Percentiles rank a stretch among this genome's conserved stretches.
These are phyloP conservation scores for Natrix natrix DNA, from an alignment of 2,797 vertebrate genomes.

Conservation along the genomic window DNA sequence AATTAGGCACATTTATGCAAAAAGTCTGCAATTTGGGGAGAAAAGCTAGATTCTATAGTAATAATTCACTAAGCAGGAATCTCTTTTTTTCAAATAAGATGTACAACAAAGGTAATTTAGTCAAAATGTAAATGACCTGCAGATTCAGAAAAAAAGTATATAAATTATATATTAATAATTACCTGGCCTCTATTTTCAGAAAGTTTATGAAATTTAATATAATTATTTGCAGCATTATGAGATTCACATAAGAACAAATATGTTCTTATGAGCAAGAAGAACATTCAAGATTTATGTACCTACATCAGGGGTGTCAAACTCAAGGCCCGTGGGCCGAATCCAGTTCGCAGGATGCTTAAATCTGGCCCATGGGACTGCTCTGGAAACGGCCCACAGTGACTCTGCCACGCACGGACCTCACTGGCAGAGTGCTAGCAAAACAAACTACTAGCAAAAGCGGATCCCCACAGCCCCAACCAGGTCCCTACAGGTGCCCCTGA, in stretches of 20 bases:
- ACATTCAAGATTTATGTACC: constrained; percentile 61
- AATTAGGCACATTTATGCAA: constrained; percentile 85
- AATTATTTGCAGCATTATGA: constrained; percentile 65
- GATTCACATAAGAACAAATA: constrained; percentile 54
- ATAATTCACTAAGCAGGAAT: constrained; percentile 75
- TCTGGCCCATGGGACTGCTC: too few species aligned
- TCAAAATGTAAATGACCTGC: constrained; percentile 60
- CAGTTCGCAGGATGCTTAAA: too few species aligned
- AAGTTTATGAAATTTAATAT: constrained; percentile 62
- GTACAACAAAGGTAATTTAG: constrained; percentile 65
- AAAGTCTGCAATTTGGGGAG: constrained; percentile 77
- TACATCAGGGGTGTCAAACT: not conserved
- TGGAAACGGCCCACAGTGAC: too few species aligned
- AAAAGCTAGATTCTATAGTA: constrained; percentile 74
- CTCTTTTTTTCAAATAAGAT: constrained; percentile 69
- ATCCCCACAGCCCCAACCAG: too few species aligned
- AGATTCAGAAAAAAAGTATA: constrained; percentile 64
- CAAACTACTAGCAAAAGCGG: too few species aligned
- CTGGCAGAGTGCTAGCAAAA: too few species aligned
- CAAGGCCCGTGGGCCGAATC: too few species aligned
- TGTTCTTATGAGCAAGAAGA: constrained; percentile 45
- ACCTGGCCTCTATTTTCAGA: constrained; percentile 73
- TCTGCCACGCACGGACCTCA: too few species aligned
- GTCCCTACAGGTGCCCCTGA: too few species aligned
- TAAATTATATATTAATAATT: constrained; percentile 73